Evolutionary conservation across 2,888 invertebrate species (phyloP), one percentile per base, ranked within the genome.

Genomic region (Folsomia candida): DNA sequence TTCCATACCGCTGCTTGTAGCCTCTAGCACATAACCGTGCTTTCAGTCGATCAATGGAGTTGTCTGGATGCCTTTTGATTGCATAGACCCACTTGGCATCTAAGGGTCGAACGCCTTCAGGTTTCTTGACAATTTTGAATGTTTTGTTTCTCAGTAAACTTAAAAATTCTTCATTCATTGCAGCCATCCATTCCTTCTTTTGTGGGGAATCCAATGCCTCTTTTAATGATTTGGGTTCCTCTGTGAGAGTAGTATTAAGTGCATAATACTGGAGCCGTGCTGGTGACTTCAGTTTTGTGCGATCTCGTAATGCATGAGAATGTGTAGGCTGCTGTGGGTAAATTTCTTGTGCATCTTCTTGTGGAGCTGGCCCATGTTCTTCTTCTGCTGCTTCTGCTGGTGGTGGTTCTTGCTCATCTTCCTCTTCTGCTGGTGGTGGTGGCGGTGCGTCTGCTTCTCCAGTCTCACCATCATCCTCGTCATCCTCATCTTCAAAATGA

Each of bases 61-160:
- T 71, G 27, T 65, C 69, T 2, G 71, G 59, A 22, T 62, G 57
- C 24, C 14, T 63, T 29, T 71, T 74, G 0, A 69, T 2, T 26
- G 69, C 69, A 29, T 22, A 74, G 0, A 74, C 60, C 71, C 74
- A 74, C 1, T 58, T 28, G 1, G 26, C 64, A 14, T 71, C 68
- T 11, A 73, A 54, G 1, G 67, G 1, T 18, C 60, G 68, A 6
- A n/a, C 58, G 4, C 63, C 27, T 9, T 9, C 3, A 26, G 58
- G 18, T 14, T 4, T 26, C 6, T 20, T 14, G 0, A 63, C 28
- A 1, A 68, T 2, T 6, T 20, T 27, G 26, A 29, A 69, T n/a
- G 68, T 62, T 4, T 29, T 1, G 22, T 68, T 61, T 2, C 18
- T 29, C 20, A 2, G 1, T 2, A 47, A 57, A 18, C 62, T 62